Evolutionary conservation across 2,888 invertebrate genomes (phyloP), one percentile per base, ranked within the genome.

Genomic region (Dasypolia templi): DNA sequence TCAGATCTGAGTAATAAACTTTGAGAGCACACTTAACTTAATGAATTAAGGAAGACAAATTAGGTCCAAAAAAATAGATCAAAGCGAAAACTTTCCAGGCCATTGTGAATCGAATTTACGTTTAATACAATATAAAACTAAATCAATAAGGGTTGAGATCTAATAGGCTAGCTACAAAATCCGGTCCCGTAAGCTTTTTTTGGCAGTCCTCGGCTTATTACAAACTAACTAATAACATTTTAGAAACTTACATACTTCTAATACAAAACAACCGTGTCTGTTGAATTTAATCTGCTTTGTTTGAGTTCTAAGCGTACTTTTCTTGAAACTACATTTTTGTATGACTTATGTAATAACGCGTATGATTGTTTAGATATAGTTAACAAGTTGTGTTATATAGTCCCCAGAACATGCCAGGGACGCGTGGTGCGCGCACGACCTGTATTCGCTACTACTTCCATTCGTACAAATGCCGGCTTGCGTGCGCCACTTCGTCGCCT

Each of bases 31-130:
- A 68, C 59, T 77, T 72, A 35, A 63, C 51, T 66, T 71, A 69
- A 72, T 55, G 6, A 85, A 73, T 69, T 71, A 55, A 51, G 17
- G 22, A 61, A 62, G 32, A 56, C 56, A 72, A 86, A 76, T 78
- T 29, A 56, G 32, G 17, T 59, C 42, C 3, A 67, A 83, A 72
- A 63, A 75, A 81, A 78, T 67, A 67, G 65, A 79, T 82, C 70
- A 72, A 82, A 79, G 67, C 14, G 1, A 62, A 77, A 85, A 87
- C 75, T 83, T 87, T 76, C 68, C 63, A 85, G 76, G 82, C 82
- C 42, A 70, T 67, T 72, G 12, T 59, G 51, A 17, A 72, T 69
- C 42, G 12, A 68, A 65, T 58, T 59, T 59, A 51, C 32, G 35
- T 35, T 32, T 19, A 71, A 49, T 58, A 65, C 39, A 64, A 61